phyloP scores from a whole-genome alignment of 2,888 invertebrate species.

The Nomada fucata region DNA sequence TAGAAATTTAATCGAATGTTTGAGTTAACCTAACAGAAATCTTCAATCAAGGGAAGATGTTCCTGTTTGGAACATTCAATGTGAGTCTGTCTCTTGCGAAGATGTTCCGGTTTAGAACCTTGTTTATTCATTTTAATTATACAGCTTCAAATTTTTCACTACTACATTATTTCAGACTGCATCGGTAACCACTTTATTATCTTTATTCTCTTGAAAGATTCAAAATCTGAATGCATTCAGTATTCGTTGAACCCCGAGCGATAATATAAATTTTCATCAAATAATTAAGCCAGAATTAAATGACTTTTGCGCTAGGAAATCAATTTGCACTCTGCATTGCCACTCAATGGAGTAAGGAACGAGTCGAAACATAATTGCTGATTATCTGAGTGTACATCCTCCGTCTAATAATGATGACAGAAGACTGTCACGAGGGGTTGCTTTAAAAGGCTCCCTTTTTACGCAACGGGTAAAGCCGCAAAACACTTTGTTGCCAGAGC shows the following conservation, averaged over 20 bases:
- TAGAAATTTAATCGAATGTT: background rate
- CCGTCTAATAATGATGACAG: background rate
- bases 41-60: background rate
- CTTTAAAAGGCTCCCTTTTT: conserved; percentile 15
- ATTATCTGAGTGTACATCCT: background rate
- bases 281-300: too few species aligned
- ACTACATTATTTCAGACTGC: background rate
- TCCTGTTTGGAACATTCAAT: conserved; percentile 33
- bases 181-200: background rate
- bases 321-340: too few species aligned
- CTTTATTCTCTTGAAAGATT: background rate
- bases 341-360: too few species aligned
- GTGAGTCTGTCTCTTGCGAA: conserved; percentile 25
- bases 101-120: conserved; percentile 39
- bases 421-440: background rate
- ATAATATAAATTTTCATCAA: background rate
- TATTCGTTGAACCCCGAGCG: background rate
- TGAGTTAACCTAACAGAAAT: background rate
- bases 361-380: background rate
- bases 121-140: conserved; percentile 7
- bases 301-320: too few species aligned
- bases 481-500: conserved; percentile 25
- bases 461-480: conserved; percentile 1
- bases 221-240: background rate
- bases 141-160: background rate